A percentile compares a stretch with the other conserved stretches of the same genome.
phyloP scores from a whole-genome alignment of 2,888 invertebrate species.

The Tachina fera region DNA sequence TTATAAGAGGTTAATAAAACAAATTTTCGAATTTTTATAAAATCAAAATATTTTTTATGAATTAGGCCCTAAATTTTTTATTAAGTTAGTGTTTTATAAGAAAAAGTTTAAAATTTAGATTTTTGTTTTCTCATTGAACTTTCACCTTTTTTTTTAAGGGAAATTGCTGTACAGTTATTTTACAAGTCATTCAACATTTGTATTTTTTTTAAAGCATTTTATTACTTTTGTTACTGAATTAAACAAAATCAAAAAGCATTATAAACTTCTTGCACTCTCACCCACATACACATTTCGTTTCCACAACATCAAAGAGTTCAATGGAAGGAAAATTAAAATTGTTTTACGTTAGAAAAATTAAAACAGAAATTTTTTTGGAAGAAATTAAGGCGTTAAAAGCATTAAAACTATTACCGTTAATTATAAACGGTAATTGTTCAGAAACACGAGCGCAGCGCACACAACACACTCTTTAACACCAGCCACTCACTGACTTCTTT shows the following conservation, averaged over 20 bases:
- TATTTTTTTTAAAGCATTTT: neutral
- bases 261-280: slow-evolving; percentile 20
- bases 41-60: too few species aligned
- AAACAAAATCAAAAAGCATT: slow-evolving; percentile 8
- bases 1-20: too few species aligned
- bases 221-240: slow-evolving; percentile 5
- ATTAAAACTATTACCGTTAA: slow-evolving; percentile 66
- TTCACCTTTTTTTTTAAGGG: too few species aligned
- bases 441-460: slow-evolving; percentile 27
- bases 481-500: slow-evolving; percentile 1
- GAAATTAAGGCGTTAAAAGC: slow-evolving; percentile 64
- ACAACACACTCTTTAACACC: slow-evolving; percentile 19
- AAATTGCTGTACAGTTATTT: neutral
- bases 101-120: too few species aligned
- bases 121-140: too few species aligned
- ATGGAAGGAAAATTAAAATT: slow-evolving; percentile 5
- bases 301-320: slow-evolving; percentile 7
- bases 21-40: too few species aligned
- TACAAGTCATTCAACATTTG: neutral
- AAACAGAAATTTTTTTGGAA: neutral
- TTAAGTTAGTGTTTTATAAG: too few species aligned
- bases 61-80: too few species aligned
- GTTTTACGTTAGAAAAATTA: slow-evolving; percentile 7
- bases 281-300: slow-evolving; percentile 45
- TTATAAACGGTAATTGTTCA: slow-evolving; percentile 66